Evolutionary conservation across 2,797 vertebrate genomes (phyloP), one percentile per base, ranked within the genome.

Genomic region (Heteromormyrus szaboi): DNA sequence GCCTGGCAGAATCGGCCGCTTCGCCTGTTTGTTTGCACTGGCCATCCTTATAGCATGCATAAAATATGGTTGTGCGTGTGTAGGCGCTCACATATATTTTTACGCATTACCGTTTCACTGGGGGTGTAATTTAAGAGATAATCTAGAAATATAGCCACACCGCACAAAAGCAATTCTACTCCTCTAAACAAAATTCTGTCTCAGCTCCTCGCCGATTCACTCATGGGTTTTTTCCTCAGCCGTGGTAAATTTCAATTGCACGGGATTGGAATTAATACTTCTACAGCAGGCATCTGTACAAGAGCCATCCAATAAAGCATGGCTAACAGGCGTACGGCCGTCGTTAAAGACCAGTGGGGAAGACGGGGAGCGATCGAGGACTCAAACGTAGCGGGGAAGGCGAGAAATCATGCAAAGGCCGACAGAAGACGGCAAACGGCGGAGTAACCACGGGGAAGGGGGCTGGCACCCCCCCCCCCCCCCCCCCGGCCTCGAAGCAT

Each of bases 401-500:
- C 25, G 29, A 87, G 14, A 44, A 51, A 22, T 62, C 25, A 62
- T n/a, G 22, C 50, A 25, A 41, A 33, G 86, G 56, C 37, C 37
- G 14, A 56, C 53, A 56, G 85, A 56, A 44, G 37, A 41, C 8
- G 53, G 85, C 25, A 48, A 33, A 14, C 25, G 41, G 22, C 87
- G 44, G 88, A 76, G 53, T 29, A 88, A 53, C 29, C 33, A 88
- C 6, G 44, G 53, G 37, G 25, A 25, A 65, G 46, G 17, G 56
- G 84, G 51, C 51, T 48, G 37, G 68, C 48, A 29, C 84, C 86
- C 87, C 1, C 48, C 29, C 29, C 79, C 89, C n/a, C n/a, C n/a
- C n/a, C n/a, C n/a, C 88, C 88, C 29, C 91, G 91, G 85, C 86
- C 91, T 91, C 89, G 68, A 48, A 89, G 85, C 88, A 90, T 65